These are phyloP conservation scores for Holotrichia oblita DNA, from an alignment of 1,140 invertebrate species.

Conservation along the genomic window DNA sequence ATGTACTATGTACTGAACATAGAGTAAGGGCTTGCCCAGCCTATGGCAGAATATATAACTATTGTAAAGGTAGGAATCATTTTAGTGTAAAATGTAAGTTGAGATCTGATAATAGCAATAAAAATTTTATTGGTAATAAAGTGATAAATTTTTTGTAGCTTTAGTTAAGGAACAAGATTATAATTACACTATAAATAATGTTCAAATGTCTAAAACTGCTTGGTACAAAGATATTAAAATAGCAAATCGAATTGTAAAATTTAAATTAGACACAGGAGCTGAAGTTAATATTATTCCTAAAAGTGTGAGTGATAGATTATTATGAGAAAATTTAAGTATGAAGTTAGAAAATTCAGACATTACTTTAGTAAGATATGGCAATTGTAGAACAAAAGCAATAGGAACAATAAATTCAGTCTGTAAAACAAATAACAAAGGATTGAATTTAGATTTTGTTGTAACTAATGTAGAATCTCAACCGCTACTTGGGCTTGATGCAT, in stretches of 20 bases:
- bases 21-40: too few species aligned
- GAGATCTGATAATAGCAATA: too few species aligned
- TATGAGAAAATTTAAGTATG: too few species aligned
- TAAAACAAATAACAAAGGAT: too few species aligned
- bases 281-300: not conserved
- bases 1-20: too few species aligned
- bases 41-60: too few species aligned
- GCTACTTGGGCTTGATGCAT: slow-evolving; percentile 9
- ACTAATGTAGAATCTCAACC: not conserved
- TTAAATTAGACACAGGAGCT: not conserved
- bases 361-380: too few species aligned
- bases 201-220: not conserved
- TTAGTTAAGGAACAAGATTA: not conserved
- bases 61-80: too few species aligned
- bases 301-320: not conserved
- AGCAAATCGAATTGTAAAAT: not conserved
- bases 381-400: slow-evolving; percentile 14
- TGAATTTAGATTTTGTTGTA: not conserved
- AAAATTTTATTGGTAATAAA: too few species aligned
- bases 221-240: not conserved
- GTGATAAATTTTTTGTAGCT: not conserved
- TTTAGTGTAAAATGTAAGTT: too few species aligned
- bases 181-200: not conserved
- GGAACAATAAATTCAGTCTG: not conserved
- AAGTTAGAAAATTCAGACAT: too few species aligned